Evolutionary conservation across 2,797 vertebrate species (phyloP), one percentile per base, ranked within the genome.

Genomic region (Hyperoplus immaculatus): DNA sequence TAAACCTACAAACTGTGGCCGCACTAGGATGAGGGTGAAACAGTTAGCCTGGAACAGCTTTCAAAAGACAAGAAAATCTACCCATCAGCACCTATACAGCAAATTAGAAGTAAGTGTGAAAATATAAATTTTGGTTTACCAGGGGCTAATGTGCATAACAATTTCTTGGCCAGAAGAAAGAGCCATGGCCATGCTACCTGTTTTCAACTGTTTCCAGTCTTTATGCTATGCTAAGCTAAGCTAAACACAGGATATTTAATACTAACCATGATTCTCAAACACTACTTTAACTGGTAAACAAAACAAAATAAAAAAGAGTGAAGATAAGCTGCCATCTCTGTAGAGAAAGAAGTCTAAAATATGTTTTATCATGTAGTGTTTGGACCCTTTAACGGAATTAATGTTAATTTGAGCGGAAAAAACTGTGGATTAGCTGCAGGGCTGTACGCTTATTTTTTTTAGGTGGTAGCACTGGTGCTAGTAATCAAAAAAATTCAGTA

Each of bases 11-110:
- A 21, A 11, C 15, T 45, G 36, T 5, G 21, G 8, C 15, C 45
- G 49, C 60, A 57, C 60, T 49, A 67, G 67, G 63, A 49, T 36
- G 60, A 72, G 69, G 29, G 54, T 10, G 39, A 64, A 45, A 6
- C 18, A 15, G 29, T 8, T n/a, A 38, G 53, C 16, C 36, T 42
- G 8, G 5, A n/a, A 46, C 18, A 2, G 8, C 29, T 29, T 29
- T 38, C 65, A 5, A 21, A 49, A n/a, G 3, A 0, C 14, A 18
- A 42, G 42, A 58, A 36, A 11, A n/a, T 63, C 11, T 2, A 29
- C 6, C 15, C 2, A 38, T 5, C 14, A 56, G 66, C 11, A 39
- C 1, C 0, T 49, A 4, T 12, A 18, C 46, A 9, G 3, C 18
- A 55, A 36, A 18, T 45, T 45, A 45, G 18, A n/a, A 1, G 4